A percentile compares a stretch with the other conserved stretches of the same genome.
These are phyloP conservation scores for Aurelia sp. DNA, from an alignment of 30 jellyfish, hydroid and myxozoan genomes.

Conservation along the genomic window DNA sequence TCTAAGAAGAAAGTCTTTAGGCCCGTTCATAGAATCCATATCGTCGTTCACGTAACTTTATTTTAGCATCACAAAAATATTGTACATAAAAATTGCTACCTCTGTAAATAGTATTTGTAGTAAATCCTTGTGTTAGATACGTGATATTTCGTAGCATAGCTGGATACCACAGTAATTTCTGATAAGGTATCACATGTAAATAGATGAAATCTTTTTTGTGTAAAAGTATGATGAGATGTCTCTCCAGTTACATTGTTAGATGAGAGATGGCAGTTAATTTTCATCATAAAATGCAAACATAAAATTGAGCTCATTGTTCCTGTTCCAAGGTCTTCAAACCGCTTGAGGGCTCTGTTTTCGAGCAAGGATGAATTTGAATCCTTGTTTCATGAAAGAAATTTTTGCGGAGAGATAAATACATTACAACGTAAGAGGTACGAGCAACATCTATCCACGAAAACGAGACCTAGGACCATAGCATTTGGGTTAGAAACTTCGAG, in stretches of 20 bases:
- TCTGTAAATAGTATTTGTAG: slow-evolving; percentile 56
- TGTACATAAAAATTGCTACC: slow-evolving; percentile 40
- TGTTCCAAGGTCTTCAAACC: no score
- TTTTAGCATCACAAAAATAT: background rate
- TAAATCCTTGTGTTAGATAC: slow-evolving; percentile 38
- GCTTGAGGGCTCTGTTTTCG: no score
- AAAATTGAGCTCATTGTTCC: background rate
- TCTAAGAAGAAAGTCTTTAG: no score
- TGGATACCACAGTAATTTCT: slow-evolving; percentile 1
- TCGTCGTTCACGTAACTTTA: background rate
- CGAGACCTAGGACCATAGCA: no score
- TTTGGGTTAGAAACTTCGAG: no score
- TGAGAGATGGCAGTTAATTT: slow-evolving; percentile 29
- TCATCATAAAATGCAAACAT: slow-evolving; percentile 28
- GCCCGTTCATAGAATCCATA: no score
- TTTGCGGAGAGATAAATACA: no score
- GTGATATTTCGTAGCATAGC: background rate
- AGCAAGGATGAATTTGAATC: no score
- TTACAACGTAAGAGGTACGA: no score
- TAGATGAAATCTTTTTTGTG: slow-evolving; percentile 23
- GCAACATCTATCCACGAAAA: no score
- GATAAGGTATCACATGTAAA: slow-evolving; percentile 18
- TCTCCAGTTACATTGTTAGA: slow-evolving; percentile 1
- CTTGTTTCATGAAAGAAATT: no score
- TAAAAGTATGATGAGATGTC: slow-evolving; percentile 12